Conservation (phyloP, 2,888 invertebrate genomes). For the Drosophila picticornis region DNA sequence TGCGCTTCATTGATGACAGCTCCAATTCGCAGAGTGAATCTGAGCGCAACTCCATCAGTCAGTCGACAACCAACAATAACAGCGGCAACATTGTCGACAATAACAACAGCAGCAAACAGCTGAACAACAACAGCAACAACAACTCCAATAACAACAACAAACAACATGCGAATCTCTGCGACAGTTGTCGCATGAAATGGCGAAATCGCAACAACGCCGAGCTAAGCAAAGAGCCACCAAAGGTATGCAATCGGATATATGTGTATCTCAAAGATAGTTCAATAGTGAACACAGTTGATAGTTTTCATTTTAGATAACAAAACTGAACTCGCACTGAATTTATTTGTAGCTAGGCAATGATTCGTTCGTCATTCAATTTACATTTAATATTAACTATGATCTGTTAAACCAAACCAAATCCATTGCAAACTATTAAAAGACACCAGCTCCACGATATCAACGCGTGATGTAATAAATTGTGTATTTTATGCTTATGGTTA, state of each 20-base stretch:
- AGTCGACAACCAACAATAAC: slow-evolving; percentile 21
- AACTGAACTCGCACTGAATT: neutral
- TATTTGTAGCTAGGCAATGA: neutral
- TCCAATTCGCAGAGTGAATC: slow-evolving; percentile 83
- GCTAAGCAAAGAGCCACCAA: slow-evolving; percentile 66
- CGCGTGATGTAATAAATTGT: neutral
- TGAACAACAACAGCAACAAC: slow-evolving; percentile 49
- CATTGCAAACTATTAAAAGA: neutral
- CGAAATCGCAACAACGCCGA: slow-evolving; percentile 82
- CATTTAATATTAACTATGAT: neutral
- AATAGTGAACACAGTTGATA: neutral
- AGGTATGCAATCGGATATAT: slow-evolving; percentile 42
- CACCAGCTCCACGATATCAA: neutral
- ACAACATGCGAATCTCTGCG: slow-evolving; percentile 72
- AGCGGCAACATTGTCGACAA: slow-evolving; percentile 31
- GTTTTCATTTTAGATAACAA: neutral
- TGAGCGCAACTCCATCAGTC: slow-evolving; percentile 70
- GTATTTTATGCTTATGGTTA: neutral
- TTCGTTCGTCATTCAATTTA: neutral
- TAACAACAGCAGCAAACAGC: slow-evolving; percentile 49
- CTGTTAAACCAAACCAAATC: neutral
- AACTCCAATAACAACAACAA: slow-evolving; percentile 38
- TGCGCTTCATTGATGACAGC: slow-evolving; percentile 84
- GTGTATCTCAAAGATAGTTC: neutral
- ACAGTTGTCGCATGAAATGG: slow-evolving; percentile 78